phyloP scores from a whole-genome alignment of 2,888 invertebrate species.

The Synanthedon vespiformis region DNA sequence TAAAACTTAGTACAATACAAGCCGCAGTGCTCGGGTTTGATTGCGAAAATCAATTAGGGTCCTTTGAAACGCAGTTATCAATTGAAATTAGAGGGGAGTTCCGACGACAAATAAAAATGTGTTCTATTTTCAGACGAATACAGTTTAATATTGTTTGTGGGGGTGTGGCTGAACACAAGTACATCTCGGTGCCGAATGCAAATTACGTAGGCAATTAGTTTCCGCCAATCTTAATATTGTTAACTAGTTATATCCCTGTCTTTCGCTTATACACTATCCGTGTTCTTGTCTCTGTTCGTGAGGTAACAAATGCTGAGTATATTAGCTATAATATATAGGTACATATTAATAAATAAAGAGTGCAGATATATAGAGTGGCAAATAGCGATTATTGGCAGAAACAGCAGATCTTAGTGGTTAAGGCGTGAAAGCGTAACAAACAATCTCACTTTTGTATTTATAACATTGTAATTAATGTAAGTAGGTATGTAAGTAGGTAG shows the following conservation, averaged over 20 bases:
- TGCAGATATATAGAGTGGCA: too few relatives aligned
- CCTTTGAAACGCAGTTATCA: neutral
- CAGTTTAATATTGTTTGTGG: neutral
- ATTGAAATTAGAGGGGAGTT: neutral
- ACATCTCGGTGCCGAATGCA: neutral
- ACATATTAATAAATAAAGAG: too few relatives aligned
- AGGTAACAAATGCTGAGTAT: too few relatives aligned
- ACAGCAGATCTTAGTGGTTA: too few relatives aligned
- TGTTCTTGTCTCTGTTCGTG: too few relatives aligned
- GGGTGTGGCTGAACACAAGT: neutral
- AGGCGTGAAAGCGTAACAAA: too few relatives aligned
- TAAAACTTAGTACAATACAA: neutral
- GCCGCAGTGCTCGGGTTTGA: neutral
- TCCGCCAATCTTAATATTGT: constrained; percentile 3
- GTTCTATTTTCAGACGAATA: neutral
- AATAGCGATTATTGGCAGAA: too few relatives aligned
- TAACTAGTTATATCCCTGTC: neutral
- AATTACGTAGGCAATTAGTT: constrained; percentile 3
- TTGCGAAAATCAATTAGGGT: neutral
- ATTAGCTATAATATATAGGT: too few relatives aligned
- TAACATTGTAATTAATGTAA: too few relatives aligned
- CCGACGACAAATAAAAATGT: too few relatives aligned
- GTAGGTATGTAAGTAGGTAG: too few relatives aligned
- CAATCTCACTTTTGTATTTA: too few relatives aligned
- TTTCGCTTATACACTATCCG: neutral